Conservation (phyloP, 2,113 vertebrate species). For the Grammomys dolichurus region DNA sequence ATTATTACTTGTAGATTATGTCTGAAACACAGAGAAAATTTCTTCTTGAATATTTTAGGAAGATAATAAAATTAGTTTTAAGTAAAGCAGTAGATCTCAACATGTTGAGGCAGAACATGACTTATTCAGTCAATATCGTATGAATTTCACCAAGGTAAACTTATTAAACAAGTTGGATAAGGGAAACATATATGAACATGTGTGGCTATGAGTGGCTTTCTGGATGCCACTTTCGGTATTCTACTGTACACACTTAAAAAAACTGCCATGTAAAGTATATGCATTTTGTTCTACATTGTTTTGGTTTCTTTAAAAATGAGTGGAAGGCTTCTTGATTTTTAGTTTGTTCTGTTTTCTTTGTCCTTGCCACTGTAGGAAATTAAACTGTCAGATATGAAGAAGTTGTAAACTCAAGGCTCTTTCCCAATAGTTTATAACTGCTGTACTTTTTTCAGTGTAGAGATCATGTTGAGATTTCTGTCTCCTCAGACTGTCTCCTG, state of each 20-base stretch:
- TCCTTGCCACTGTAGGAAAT: neutral
- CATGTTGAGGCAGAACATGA: neutral
- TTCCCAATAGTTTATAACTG: neutral
- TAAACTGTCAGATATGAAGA: conserved; percentile 7
- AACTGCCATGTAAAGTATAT: neutral
- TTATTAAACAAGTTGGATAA: neutral
- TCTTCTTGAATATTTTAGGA: neutral
- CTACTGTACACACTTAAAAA: neutral
- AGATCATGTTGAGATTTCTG: neutral
- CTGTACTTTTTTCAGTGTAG: neutral
- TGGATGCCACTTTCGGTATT: neutral
- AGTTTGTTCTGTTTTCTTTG: neutral
- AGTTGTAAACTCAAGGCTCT: neutral
- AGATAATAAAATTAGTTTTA: neutral
- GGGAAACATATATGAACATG: neutral
- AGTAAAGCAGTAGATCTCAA: conserved; percentile 12
- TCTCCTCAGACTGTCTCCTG: neutral
- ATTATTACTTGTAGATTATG: neutral
- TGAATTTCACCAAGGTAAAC: neutral
- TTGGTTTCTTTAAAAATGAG: neutral
- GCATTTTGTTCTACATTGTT: neutral
- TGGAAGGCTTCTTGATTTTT: neutral
- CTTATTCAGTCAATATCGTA: neutral
- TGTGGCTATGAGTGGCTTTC: neutral
- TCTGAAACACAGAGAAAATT: neutral